Evolutionary conservation across 2,113 vertebrate species (phyloP), one percentile per base, ranked within the genome.

Genomic region (Hypanus sabinus): DNA sequence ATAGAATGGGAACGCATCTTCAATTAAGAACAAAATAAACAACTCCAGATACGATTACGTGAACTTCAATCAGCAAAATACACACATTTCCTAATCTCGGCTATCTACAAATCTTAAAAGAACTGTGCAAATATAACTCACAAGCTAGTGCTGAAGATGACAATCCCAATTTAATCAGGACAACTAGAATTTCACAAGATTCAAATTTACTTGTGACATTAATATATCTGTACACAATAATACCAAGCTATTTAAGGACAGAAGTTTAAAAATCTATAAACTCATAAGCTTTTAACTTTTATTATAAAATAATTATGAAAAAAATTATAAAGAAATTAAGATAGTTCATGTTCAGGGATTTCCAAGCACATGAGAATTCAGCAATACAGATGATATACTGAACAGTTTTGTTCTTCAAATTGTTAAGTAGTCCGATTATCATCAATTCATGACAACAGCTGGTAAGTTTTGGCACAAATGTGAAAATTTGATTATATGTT

Each of bases 181-280:
- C 85, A 88, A 93, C 9, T 70, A 93, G 91, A 71, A 93, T 38
- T 92, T 92, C 91, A 73, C 33, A 93, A 27, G 20, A 71, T 71
- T 38, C 62, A 38, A 65, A 71, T 27, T 93, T 14, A 93, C 55
- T 93, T 93, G 36, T 11, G 33, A 70, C 46, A 71, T 36, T 68
- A 92, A 46, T 22, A 92, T 36, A 92, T 16, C 33, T 93, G 68
- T 93, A 93, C 36, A 92, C 36, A 71, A 38, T 62, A 38, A 71
- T 20, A 92, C 18, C 12, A 27, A 14, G 33, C 73, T 24, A 18
- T 20, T 46, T 93, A 22, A 73, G 68, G 22, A 73, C 14, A 30
- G 36, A 30, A 5, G 18, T 71, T 27, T 11, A 73, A 71, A 38
- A 46, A 8, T 20, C n/a, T 57, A 46, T 16, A 46, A 46, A 20